Evolutionary conservation across 2,888 invertebrate species (phyloP).

Genomic region (Apoda limacodes): DNA sequence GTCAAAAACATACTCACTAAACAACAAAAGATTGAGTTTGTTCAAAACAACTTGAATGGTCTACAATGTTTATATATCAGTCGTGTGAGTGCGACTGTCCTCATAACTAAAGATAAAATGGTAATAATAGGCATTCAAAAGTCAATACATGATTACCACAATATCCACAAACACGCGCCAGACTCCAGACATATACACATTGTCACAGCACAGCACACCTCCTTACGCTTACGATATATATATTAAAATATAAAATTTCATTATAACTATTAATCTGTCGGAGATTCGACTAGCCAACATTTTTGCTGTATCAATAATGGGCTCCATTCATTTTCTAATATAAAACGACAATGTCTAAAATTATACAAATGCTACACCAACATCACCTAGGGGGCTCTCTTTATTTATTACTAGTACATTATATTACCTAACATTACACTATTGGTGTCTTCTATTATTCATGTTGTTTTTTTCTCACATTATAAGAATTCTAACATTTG

Average conservation of each 20-base stretch:
- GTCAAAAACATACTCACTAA: too few relatives aligned
- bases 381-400: constrained; percentile 46
- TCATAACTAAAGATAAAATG: too few relatives aligned
- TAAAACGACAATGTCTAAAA: constrained; percentile 59
- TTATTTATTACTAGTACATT: too few relatives aligned
- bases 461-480: too few relatives aligned
- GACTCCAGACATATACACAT: constrained; percentile 41
- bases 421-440: constrained; percentile 48
- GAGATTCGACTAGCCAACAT: constrained; percentile 56
- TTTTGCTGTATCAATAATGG: constrained; percentile 32
- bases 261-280: constrained; percentile 55
- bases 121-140: too few relatives aligned
- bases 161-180: constrained; percentile 31
- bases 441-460: constrained; percentile 56
- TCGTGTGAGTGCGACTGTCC: too few relatives aligned
- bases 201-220: constrained; percentile 46
- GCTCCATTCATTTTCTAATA: constrained; percentile 38
- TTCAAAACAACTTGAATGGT: too few relatives aligned
- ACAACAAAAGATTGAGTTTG: too few relatives aligned
- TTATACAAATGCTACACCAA: constrained; percentile 62
- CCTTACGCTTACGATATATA: constrained; percentile 51
- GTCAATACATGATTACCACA: too few relatives aligned
- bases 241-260: constrained; percentile 68
- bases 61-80: too few relatives aligned
- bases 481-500: too few relatives aligned